Conservation (phyloP, 2,113 vertebrate species). For the Mobula hypostoma region DNA sequence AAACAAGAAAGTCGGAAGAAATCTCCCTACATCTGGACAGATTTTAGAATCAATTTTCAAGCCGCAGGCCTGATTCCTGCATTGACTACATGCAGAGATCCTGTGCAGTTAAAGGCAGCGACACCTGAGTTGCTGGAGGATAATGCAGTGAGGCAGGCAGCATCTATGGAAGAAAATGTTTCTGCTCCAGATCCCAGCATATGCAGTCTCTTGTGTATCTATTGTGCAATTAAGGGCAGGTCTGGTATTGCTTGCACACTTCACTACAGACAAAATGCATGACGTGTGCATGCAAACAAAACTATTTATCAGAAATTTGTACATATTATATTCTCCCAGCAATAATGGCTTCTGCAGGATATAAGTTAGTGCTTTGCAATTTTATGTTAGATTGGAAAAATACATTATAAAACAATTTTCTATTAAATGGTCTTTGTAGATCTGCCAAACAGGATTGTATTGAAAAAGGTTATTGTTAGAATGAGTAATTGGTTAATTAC, state of each 20-base stretch:
- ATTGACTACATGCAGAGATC: not conserved
- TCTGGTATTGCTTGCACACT: not conserved
- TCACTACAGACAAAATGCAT: not conserved
- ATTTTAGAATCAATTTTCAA: not conserved
- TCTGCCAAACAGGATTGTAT: not conserved
- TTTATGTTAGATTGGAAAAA: not conserved
- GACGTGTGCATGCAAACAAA: not conserved
- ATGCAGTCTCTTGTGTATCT: no score
- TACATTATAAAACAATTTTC: not conserved
- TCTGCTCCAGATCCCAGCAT: no score
- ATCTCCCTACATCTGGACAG: not conserved
- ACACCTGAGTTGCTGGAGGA: no score
- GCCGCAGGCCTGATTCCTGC: not conserved
- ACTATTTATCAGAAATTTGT: not conserved
- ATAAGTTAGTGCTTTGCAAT: not conserved
- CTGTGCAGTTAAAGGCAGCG: no score
- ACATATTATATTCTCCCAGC: not conserved
- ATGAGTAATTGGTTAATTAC: constrained; percentile 8
- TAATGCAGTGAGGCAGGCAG: no score
- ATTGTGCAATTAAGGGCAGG: not conserved
- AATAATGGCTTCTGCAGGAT: not conserved
- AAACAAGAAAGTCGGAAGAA: no score
- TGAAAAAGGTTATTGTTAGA: not conserved
- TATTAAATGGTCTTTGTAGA: not conserved
- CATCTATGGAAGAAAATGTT: no score